These are phyloP conservation scores for Chrysochloris asiatica DNA, from an alignment of 2,113 vertebrate species.

Conservation along the genomic window DNA sequence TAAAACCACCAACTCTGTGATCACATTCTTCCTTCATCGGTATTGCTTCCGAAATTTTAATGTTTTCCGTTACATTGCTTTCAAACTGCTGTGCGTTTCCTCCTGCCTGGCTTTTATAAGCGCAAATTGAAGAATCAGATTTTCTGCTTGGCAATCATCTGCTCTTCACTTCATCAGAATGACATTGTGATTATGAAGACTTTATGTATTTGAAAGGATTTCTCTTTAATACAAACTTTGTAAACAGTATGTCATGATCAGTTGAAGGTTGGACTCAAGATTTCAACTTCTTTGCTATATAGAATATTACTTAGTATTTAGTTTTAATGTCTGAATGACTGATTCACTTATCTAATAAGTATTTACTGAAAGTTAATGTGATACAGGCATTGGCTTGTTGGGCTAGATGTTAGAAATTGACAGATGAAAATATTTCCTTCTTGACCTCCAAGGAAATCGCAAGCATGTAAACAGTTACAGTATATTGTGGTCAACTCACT, in stretches of 20 bases:
- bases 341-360: conserved; percentile 21
- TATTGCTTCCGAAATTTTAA: conserved; percentile 6
- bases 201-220: background rate
- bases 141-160: conserved; percentile 51
- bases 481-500: background rate
- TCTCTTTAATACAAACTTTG: conserved; percentile 28
- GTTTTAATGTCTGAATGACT: conserved; percentile 1
- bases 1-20: background rate
- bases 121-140: conserved; percentile 10
- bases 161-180: background rate
- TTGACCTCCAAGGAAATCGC: background rate
- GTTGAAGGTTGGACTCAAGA: background rate
- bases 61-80: background rate
- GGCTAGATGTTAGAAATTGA: background rate
- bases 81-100: background rate
- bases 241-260: background rate
- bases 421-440: background rate
- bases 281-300: background rate
- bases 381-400: background rate
- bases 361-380: background rate
- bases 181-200: conserved; percentile 5
- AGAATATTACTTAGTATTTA: conserved; percentile 42
- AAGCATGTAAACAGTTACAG: background rate
- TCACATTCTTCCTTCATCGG: background rate
- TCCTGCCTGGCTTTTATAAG: background rate